Evolutionary conservation across 2,888 invertebrate species (phyloP).

Genomic region (Oxystoma pomonae): DNA sequence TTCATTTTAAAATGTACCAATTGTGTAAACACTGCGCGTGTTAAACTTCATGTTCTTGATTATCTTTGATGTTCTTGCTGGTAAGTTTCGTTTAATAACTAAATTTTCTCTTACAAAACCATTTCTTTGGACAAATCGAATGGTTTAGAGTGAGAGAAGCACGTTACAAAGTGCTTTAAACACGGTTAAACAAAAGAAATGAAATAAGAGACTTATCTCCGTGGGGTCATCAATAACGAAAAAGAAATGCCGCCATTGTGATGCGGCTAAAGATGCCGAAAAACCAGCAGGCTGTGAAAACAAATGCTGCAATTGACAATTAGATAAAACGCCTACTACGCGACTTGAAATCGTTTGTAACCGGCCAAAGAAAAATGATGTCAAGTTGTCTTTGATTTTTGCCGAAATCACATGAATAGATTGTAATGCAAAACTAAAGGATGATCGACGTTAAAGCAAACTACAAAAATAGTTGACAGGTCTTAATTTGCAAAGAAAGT

Average conservation of each 20-base stretch:
- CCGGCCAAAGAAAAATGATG: constrained; percentile 19
- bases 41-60: background rate
- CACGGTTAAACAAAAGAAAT: background rate
- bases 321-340: constrained; percentile 27
- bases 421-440: too few relatives aligned
- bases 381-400: constrained; percentile 19
- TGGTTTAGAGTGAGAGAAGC: background rate
- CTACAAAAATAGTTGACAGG: too few relatives aligned
- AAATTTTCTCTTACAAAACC: background rate
- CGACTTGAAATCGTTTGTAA: constrained; percentile 21
- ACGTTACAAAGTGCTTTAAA: background rate
- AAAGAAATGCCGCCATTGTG: constrained; percentile 3
- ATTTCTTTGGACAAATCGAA: too few relatives aligned
- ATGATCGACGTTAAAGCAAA: too few relatives aligned
- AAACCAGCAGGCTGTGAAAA: constrained; percentile 27
- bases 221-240: background rate
- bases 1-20: background rate
- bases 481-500: too few relatives aligned
- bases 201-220: background rate
- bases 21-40: background rate
- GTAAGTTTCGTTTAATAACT: background rate
- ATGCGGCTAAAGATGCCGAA: constrained; percentile 19
- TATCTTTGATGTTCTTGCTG: background rate
- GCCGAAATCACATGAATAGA: constrained; percentile 23
- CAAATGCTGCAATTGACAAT: constrained; percentile 24